Evolutionary conservation across 2,797 vertebrate genomes (phyloP).

Genomic region (Clarias pachynema): DNA sequence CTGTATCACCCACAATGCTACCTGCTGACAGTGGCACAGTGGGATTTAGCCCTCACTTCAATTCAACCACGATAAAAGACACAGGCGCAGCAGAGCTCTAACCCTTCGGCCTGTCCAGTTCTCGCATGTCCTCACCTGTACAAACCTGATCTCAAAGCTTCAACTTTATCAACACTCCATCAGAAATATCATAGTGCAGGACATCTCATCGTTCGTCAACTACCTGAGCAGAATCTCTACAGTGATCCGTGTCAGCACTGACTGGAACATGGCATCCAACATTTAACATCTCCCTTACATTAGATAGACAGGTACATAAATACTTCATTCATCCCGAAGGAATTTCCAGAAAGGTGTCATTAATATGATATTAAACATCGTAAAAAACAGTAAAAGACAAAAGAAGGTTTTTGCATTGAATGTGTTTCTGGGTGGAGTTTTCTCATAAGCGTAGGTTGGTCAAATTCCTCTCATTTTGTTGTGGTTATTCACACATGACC

Average conservation of each 20-base stretch:
- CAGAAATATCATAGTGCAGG: not conserved
- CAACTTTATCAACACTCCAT: no score
- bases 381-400: not conserved
- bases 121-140: not conserved
- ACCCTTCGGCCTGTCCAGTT: not conserved
- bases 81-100: not conserved
- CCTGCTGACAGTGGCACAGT: not conserved
- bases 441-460: not conserved
- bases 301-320: no score
- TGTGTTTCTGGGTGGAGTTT: not conserved
- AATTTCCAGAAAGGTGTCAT: not conserved
- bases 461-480: not conserved
- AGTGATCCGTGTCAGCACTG: not conserved
- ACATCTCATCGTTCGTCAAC: not conserved
- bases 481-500: not conserved
- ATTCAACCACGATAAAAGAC: not conserved
- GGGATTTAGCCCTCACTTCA: not conserved
- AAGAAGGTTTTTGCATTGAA: not conserved
- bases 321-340: no score
- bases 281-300: not conserved
- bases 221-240: not conserved
- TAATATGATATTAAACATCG: not conserved
- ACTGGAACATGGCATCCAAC: not conserved
- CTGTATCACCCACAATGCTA: not conserved
- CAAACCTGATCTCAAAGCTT: no score